phyloP scores from a whole-genome alignment of 2,113 vertebrate species.

The Gasterosteus aculeatus region DNA sequence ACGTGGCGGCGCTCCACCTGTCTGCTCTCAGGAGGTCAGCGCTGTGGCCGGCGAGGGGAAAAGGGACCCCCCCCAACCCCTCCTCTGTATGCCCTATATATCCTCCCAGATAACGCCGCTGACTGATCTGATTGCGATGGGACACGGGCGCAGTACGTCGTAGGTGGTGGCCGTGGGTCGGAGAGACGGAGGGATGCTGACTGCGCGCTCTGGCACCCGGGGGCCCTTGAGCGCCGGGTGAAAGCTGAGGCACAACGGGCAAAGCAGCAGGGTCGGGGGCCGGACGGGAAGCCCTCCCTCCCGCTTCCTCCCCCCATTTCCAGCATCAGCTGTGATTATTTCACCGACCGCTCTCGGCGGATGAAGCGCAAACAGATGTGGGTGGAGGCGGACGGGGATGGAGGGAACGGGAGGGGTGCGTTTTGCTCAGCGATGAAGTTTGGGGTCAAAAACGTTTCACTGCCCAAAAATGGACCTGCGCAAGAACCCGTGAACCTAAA shows the following conservation, averaged over 20 bases:
- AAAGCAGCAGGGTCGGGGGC: slow-evolving; percentile 23
- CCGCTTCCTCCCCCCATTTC: slow-evolving; percentile 45
- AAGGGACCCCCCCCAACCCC: not conserved
- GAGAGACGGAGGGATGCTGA: not conserved
- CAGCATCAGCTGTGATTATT: slow-evolving; percentile 67
- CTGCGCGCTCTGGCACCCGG: slow-evolving; percentile 7
- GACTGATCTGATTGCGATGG: slow-evolving; percentile 33
- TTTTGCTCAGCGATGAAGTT: slow-evolving; percentile 41
- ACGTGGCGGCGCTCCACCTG: slow-evolving; percentile 10
- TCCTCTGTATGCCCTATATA: slow-evolving; percentile 12
- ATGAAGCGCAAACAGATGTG: slow-evolving; percentile 74
- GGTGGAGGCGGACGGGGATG: not conserved
- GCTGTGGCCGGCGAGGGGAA: not conserved
- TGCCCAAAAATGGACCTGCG: slow-evolving; percentile 81
- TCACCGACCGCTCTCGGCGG: slow-evolving; percentile 50
- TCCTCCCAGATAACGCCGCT: slow-evolving; percentile 42
- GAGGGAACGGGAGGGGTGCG: slow-evolving; percentile 29
- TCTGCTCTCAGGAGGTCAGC: slow-evolving; percentile 3
- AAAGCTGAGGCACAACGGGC: slow-evolving; percentile 37
- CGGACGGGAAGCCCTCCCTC: slow-evolving; percentile 62
- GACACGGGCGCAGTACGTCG: slow-evolving; percentile 16
- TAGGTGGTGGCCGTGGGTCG: slow-evolving; percentile 39
- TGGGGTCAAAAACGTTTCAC: slow-evolving; percentile 63
- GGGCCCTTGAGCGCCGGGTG: not conserved
- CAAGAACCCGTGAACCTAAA: slow-evolving; percentile 52